phyloP scores from a whole-genome alignment of 2,888 invertebrate species.

The Amphimallon solstitiale region DNA sequence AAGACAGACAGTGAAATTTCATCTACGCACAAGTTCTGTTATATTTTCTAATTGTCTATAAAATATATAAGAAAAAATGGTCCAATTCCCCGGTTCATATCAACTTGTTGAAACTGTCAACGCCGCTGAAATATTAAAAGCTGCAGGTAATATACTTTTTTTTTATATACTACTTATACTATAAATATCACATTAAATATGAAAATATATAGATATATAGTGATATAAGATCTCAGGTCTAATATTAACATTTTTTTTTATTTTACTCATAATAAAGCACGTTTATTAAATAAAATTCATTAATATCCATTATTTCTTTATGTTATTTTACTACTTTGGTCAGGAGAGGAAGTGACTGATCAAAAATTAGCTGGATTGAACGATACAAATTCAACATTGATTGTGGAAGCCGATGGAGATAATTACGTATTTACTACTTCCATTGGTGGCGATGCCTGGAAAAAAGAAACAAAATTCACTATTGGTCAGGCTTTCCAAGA shows the following conservation, averaged over 20 bases:
- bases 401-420: not conserved
- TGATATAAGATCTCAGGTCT: too few species aligned
- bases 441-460: not conserved
- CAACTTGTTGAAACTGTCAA: slow-evolving; percentile 14
- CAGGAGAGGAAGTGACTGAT: slow-evolving; percentile 5
- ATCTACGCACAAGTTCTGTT: too few species aligned
- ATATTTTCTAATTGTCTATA: too few species aligned
- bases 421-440: not conserved
- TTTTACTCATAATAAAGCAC: too few species aligned
- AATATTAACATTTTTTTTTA: too few species aligned
- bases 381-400: not conserved
- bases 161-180: too few species aligned
- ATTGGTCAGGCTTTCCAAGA: slow-evolving; percentile 3
- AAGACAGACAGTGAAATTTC: too few species aligned
- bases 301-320: too few species aligned
- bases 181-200: too few species aligned
- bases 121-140: not conserved
- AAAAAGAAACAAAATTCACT: not conserved
- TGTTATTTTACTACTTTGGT: too few species aligned
- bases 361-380: not conserved
- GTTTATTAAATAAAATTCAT: too few species aligned
- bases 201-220: too few species aligned
- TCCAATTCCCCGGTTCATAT: slow-evolving; percentile 34
- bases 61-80: slow-evolving; percentile 5
- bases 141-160: not conserved